These are phyloP conservation scores for Hetaerina americana DNA, from an alignment of 1,140 invertebrate genomes.

Conservation along the genomic window DNA sequence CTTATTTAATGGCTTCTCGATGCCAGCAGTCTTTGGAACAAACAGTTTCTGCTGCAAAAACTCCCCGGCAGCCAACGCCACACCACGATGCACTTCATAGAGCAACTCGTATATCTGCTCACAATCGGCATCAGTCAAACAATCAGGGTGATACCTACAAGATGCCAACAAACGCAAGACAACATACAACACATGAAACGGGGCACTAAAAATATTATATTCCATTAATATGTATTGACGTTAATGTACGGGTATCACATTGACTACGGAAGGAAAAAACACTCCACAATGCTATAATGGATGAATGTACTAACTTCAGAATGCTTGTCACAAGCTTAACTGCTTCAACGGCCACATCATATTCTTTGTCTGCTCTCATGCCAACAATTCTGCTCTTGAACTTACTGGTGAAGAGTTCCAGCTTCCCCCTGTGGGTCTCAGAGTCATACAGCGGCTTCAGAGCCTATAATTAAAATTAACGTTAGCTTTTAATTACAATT, in stretches of 20 bases:
- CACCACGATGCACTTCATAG: slow-evolving; percentile 88
- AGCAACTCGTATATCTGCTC: slow-evolving; percentile 98
- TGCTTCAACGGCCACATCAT: slow-evolving; percentile 96
- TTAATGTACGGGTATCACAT: too few species aligned
- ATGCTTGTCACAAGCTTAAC: slow-evolving; percentile 92
- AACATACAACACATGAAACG: too few species aligned
- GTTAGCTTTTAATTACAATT: too few species aligned
- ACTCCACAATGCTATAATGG: too few species aligned
- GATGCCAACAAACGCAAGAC: too few species aligned
- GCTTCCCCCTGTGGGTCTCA: slow-evolving; percentile 85
- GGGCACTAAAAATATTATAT: too few species aligned
- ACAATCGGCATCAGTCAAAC: slow-evolving; percentile 94
- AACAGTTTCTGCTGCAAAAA: slow-evolving; percentile 96
- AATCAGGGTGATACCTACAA: slow-evolving; percentile 85
- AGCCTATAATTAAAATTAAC: slow-evolving; percentile 59
- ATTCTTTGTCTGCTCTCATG: slow-evolving; percentile 98
- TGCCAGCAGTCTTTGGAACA: slow-evolving; percentile 69
- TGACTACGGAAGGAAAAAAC: too few species aligned
- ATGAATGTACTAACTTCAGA: slow-evolving; percentile 62
- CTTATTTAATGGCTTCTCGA: slow-evolving; percentile 76
- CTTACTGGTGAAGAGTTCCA: slow-evolving; percentile 97
- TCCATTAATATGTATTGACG: too few species aligned
- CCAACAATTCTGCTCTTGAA: slow-evolving; percentile 98
- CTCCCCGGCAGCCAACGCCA: slow-evolving; percentile 93
- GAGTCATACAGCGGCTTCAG: slow-evolving; percentile 90